phyloP scores from a whole-genome alignment of 1,140 invertebrate species.

The Sitophilus oryzae region DNA sequence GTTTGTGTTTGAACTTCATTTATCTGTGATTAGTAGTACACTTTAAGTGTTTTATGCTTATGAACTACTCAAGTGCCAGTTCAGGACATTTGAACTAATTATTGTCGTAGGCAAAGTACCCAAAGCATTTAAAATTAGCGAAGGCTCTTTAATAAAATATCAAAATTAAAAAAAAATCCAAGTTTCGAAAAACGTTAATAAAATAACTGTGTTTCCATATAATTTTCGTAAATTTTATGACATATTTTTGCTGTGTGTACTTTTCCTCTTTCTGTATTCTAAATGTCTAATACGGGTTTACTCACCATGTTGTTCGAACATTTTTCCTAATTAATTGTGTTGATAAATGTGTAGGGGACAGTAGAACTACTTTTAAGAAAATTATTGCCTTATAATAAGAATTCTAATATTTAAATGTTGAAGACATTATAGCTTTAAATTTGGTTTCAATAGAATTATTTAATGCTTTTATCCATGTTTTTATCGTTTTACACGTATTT shows the following conservation, averaged over 20 bases:
- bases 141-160: no score
- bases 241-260: not conserved
- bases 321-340: not conserved
- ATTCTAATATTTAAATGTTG: slow-evolving; percentile 1
- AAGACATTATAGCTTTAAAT: slow-evolving; percentile 8
- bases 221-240: no score
- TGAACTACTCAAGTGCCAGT: slow-evolving; percentile 9
- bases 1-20: slow-evolving; percentile 1
- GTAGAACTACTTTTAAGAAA: slow-evolving; percentile 5
- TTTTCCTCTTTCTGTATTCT: not conserved
- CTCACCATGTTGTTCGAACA: not conserved
- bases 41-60: slow-evolving; percentile 3
- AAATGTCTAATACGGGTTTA: not conserved
- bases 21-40: slow-evolving; percentile 6
- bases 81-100: slow-evolving; percentile 1
- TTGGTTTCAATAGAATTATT: slow-evolving; percentile 1
- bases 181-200: no score
- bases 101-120: not conserved
- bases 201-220: no score
- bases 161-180: no score
- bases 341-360: not conserved
- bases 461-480: no score
- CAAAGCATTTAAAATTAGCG: no score
- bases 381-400: slow-evolving; percentile 2
- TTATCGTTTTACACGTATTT: no score